Conservation (phyloP, 2,888 invertebrate genomes). For the Amblyjoppa proteus region DNA sequence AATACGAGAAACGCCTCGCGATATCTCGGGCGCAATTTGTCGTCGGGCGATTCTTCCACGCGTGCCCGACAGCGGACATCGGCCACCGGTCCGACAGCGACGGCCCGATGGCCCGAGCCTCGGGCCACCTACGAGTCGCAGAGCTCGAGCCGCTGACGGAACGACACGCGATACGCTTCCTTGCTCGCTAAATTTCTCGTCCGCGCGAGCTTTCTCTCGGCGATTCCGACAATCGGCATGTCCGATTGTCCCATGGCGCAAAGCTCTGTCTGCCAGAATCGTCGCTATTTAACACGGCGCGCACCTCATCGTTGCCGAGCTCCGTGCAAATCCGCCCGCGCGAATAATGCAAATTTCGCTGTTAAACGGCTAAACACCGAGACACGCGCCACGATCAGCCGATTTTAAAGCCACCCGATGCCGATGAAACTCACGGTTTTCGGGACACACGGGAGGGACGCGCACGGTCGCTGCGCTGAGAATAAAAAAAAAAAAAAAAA, state of each 20-base stretch:
- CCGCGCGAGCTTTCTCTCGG: slow-evolving; percentile 16
- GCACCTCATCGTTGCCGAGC: background rate
- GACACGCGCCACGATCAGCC: too few species aligned
- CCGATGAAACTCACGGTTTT: background rate
- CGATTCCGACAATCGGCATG: slow-evolving; percentile 38
- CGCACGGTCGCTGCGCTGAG: too few species aligned
- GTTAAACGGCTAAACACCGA: background rate
- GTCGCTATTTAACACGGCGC: background rate
- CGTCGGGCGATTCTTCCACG: slow-evolving; percentile 61
- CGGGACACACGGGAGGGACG: background rate
- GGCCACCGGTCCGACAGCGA: slow-evolving; percentile 22
- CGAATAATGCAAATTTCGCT: background rate
- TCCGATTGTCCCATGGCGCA: slow-evolving; percentile 14
- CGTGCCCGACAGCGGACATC: slow-evolving; percentile 16
- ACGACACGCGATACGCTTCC: slow-evolving; percentile 54
- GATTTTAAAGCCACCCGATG: background rate
- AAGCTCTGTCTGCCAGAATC: background rate
- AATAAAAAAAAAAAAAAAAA: too few species aligned
- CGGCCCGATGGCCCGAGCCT: background rate
- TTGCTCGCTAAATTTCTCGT: slow-evolving; percentile 45
- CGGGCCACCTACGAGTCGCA: slow-evolving; percentile 36
- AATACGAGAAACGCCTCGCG: slow-evolving; percentile 62
- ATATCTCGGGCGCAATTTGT: slow-evolving; percentile 69
- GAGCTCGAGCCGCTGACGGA: slow-evolving; percentile 60
- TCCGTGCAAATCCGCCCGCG: background rate